Evolutionary conservation across 2,113 vertebrate species (phyloP).

Genomic region (Tilapia sparmanii): DNA sequence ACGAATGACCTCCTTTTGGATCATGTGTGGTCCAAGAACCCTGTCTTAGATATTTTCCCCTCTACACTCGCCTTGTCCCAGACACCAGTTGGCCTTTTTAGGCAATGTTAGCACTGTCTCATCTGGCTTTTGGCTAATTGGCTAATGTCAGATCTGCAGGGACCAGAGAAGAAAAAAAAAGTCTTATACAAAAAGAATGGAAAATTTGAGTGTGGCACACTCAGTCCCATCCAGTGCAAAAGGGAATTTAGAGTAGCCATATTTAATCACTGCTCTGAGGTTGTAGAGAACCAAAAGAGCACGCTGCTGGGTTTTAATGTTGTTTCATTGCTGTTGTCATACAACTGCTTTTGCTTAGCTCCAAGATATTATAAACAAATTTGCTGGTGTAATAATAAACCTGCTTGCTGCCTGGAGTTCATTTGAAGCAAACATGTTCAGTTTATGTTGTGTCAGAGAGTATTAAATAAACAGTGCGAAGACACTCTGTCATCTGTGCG

Average conservation of each 20-base stretch:
- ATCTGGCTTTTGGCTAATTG: slow-evolving; percentile 44
- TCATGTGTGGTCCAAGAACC: slow-evolving; percentile 48
- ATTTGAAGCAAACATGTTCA: not conserved
- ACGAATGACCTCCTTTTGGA: slow-evolving; percentile 19
- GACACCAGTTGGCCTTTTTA: slow-evolving; percentile 60
- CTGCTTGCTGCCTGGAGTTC: not conserved
- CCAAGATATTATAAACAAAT: slow-evolving; percentile 2
- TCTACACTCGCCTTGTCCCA: slow-evolving; percentile 12
- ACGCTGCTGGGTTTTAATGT: not conserved
- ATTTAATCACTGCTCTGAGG: not conserved
- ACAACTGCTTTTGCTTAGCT: not conserved
- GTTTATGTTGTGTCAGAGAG: not conserved
- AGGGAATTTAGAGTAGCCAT: not conserved
- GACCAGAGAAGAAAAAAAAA: not conserved
- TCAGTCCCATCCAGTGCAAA: not conserved
- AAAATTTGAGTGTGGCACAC: not conserved
- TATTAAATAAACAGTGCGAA: not conserved
- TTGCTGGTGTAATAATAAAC: slow-evolving; percentile 13
- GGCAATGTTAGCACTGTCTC: slow-evolving; percentile 61
- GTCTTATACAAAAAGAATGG: slow-evolving; percentile 1
- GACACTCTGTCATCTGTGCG: not conserved
- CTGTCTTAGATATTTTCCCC: not conserved
- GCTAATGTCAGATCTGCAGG: slow-evolving; percentile 21
- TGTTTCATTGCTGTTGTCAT: not conserved
- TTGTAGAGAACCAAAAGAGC: not conserved